Evolutionary conservation across 2,888 invertebrate species (phyloP).

Genomic region (Temnothorax unifasciatus): DNA sequence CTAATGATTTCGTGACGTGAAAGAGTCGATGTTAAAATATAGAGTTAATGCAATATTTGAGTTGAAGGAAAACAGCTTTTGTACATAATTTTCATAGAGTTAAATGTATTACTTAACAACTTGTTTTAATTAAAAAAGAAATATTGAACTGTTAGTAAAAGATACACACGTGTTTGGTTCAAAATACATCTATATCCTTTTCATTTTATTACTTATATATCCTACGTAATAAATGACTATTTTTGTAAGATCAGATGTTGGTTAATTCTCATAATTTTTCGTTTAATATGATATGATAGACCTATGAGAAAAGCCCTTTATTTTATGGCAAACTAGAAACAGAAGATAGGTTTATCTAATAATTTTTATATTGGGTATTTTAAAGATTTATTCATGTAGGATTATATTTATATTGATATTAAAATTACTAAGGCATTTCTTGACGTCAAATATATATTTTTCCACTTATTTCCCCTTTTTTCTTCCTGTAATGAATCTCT

Average conservation of each 20-base stretch:
- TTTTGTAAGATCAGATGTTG: not conserved
- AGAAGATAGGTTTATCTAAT: not conserved
- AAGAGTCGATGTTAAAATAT: slow-evolving; percentile 1
- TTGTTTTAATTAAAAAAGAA: slow-evolving; percentile 16
- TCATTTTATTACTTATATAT: not conserved
- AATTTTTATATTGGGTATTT: not conserved
- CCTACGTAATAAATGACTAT: not conserved
- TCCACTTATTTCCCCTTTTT: no score
- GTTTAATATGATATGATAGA: not conserved
- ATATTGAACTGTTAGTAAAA: not conserved
- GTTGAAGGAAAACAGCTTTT: not conserved
- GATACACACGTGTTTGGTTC: not conserved
- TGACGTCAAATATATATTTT: not conserved
- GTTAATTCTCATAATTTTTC: not conserved
- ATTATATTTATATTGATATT: not conserved
- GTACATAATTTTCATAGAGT: slow-evolving; percentile 17
- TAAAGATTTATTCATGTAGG: not conserved
- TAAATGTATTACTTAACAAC: not conserved
- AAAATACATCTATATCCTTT: not conserved
- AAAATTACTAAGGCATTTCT: not conserved
- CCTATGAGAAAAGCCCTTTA: not conserved
- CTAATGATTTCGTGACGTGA: not conserved
- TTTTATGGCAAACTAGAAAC: not conserved
- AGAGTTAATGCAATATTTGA: not conserved
- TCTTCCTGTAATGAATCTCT: no score